Evolutionary conservation across 2,113 vertebrate genomes (phyloP), one percentile per base, ranked within the genome.

Genomic region (Notarius quadriscutis): DNA sequence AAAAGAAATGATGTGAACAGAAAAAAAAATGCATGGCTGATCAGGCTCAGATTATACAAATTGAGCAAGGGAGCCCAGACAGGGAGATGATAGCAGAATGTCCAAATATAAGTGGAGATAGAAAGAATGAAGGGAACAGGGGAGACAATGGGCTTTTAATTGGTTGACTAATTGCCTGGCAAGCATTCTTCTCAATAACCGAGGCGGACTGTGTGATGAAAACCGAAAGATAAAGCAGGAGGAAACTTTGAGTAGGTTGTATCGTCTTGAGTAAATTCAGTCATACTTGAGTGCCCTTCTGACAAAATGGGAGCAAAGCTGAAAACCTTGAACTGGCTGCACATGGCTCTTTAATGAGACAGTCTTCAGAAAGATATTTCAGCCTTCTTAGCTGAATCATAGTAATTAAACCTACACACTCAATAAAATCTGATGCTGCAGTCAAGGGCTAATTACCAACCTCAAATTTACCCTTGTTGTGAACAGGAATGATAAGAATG

Each of bases 151-250:
- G 84, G 53, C 67, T 82, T 89, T 89, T 91, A 90, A 90, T 88
- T 90, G 87, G 82, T 57, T 80, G 79, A 87, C 85, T 90, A 90
- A 91, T 91, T 89, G 89, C 87, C 51, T 87, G 58, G 75, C 72
- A 84, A 81, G 65, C 22, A 72, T 88, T 88, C 80, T 83, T 80
- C 67, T 84, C 57, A 77, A 81, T 84, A 85, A 78, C 51, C 51
- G 22, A 84, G 71, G 75, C 48, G 34, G 88, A 84, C 55, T 85
- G 78, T 84, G 58, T 81, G 84, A 88, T 90, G 81, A 85, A 82
- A 67, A 79, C 22, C 27, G 69, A 84, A 60, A 87, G 87, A 87
- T 82, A 90, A 81, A 81, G 53, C 51, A 58, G 71, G 22, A 89
- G n/a, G 50, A 77, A 87, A 63, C 27, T 51, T 48, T 34, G 69